These are phyloP conservation scores for Drosophila mayaguana DNA, from an alignment of 2,888 invertebrate genomes.

Conservation along the genomic window DNA sequence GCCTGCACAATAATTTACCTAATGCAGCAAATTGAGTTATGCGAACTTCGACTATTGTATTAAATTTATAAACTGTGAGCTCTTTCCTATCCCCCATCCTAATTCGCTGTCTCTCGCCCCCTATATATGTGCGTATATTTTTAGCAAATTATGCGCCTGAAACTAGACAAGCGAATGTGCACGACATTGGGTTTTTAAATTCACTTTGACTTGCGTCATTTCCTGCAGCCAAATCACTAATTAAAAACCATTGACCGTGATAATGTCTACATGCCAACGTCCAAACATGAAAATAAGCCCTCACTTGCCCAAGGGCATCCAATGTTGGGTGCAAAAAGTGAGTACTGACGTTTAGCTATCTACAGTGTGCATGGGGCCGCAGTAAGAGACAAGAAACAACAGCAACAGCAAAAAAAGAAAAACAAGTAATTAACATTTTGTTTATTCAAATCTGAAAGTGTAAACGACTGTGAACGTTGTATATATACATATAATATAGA, in stretches of 20 bases:
- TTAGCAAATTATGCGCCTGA: conserved; percentile 29
- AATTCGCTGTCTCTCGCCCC: neutral
- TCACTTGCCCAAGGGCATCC: neutral
- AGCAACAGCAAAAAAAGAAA: conserved; percentile 1
- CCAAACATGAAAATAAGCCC: conserved; percentile 5
- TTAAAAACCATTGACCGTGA: conserved; percentile 72
- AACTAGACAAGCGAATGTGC: conserved; percentile 18
- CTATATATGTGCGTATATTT: conserved; percentile 6
- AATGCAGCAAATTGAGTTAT: conserved; percentile 23
- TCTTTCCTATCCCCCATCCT: neutral
- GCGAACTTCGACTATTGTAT: conserved; percentile 24
- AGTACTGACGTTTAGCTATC: conserved; percentile 3
- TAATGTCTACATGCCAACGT: conserved; percentile 52
- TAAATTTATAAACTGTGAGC: conserved; percentile 1
- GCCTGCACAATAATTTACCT: neutral
- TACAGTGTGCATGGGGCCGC: neutral
- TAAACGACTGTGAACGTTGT: neutral
- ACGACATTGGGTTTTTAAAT: conserved; percentile 32
- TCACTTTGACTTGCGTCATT: conserved; percentile 61
- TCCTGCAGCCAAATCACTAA: conserved; percentile 65
- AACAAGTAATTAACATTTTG: conserved; percentile 12
- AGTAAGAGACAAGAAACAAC: conserved; percentile 1
- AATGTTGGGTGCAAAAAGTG: conserved; percentile 8
- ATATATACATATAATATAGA: neutral
- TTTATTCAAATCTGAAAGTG: conserved; percentile 9